These are phyloP conservation scores for Sarcophilus harrisii DNA, from an alignment of 2,797 vertebrate species.

Conservation along the genomic window DNA sequence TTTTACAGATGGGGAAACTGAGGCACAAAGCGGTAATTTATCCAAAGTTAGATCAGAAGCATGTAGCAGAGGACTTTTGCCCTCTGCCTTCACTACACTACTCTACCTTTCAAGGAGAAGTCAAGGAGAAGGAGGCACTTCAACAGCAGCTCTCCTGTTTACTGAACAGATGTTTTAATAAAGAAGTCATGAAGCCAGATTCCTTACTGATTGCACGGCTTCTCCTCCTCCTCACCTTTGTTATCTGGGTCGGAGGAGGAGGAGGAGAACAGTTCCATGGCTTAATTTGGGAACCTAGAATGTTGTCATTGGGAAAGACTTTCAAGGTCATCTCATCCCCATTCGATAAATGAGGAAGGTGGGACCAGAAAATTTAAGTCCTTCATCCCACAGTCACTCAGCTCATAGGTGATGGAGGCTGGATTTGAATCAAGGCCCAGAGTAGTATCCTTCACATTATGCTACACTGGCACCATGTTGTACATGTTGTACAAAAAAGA, in stretches of 20 bases:
- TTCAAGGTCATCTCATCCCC: not conserved
- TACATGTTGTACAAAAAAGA: not conserved
- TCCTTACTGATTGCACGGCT: not conserved
- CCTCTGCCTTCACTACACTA: not conserved
- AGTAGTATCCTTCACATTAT: not conserved
- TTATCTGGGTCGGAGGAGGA: not conserved
- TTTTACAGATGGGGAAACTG: not conserved
- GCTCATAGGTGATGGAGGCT: not conserved
- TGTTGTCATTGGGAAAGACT: not conserved
- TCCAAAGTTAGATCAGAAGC: not conserved
- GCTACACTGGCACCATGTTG: not conserved
- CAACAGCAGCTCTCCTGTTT: not conserved
- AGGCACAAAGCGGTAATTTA: not conserved
- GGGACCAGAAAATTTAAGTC: not conserved
- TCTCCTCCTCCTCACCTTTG: not conserved
- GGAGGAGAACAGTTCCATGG: not conserved
- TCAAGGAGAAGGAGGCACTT: not conserved
- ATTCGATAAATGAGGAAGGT: not conserved
- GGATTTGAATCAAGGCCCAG: not conserved
- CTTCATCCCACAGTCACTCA: not conserved
- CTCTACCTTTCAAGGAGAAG: not conserved
- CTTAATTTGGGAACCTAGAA: not conserved
- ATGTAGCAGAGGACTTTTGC: not conserved
- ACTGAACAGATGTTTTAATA: not conserved
- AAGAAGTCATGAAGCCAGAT: not conserved